Evolutionary conservation across 2,888 invertebrate species (phyloP).

Genomic region (Drosophila austrosaltans): DNA sequence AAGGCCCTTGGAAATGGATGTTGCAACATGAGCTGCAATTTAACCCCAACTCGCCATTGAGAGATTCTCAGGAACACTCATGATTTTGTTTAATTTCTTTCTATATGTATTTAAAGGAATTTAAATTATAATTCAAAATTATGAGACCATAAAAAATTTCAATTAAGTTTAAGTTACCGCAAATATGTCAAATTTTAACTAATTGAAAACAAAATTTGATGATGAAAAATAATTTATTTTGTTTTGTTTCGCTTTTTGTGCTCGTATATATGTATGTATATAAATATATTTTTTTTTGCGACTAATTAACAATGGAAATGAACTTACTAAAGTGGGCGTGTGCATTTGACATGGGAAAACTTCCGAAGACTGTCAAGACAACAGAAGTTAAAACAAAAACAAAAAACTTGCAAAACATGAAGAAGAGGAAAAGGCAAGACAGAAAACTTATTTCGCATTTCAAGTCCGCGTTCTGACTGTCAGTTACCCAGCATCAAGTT

Average conservation of each 20-base stretch:
- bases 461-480: no score
- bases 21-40: no score
- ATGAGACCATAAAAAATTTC: no score
- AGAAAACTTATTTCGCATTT: not conserved
- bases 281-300: not conserved
- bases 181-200: slow-evolving; percentile 28
- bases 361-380: slow-evolving; percentile 36
- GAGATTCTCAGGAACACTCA: no score
- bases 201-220: slow-evolving; percentile 22
- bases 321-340: slow-evolving; percentile 36
- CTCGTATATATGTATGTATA: no score
- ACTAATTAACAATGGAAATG: slow-evolving; percentile 48
- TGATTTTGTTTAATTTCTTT: not conserved
- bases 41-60: no score
- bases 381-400: not conserved
- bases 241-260: not conserved
- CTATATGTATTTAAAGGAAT: no score
- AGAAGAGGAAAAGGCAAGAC: not conserved
- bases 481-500: not conserved
- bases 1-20: no score
- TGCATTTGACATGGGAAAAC: slow-evolving; percentile 62
- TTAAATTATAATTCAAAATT: no score
- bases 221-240: slow-evolving; percentile 28
- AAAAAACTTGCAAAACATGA: not conserved
- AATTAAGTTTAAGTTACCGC: not conserved